Evolutionary conservation across 1,140 invertebrate genomes (phyloP), one percentile per base, ranked within the genome.

Genomic region (Drosophila erecta): DNA sequence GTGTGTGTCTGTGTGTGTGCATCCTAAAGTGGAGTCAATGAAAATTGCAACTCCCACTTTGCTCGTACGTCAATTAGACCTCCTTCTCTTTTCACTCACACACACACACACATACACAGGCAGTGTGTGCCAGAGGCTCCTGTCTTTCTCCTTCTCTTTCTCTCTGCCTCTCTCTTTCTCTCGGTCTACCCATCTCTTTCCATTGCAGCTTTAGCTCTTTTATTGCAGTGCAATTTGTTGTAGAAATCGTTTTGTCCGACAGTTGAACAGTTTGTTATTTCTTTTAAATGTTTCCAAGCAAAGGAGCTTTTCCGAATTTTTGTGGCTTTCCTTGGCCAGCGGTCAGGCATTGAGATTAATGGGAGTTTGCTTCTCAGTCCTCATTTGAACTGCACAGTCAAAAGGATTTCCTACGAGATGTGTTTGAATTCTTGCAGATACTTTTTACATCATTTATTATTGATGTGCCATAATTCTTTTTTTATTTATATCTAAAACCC

Each of bases 181-280:
- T n/a, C 44, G 15, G 17, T 55, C 17, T 20, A 46, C 33, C 44
- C 33, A 11, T 44, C 57, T 49, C 44, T 38, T 40, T 33, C n/a
- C 40, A 44, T 12, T 38, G 70, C 66, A 50, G 24, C 61, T 65
- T 61, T 58, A 46, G 59, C 59, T 60, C 69, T 77, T 91, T 91
- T 91, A 91, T 91, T 91, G 89, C 78, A 89, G 81, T 85, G 89
- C 84, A 91, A 91, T 91, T 91, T 91, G 89, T 90, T 91, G 89
- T 79, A 90, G 89, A 91, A 70, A 91, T 91, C 89, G 89, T 83
- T 91, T 89, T 91, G 90, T 85, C 87, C 89, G 87, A 89, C 87
- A 87, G 73, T 90, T 90, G 85, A 89, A 84, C 84, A 89, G 84
- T 89, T 89, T 90, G 87, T 87, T 90, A 90, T 90, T 90, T 90